Evolutionary conservation across 2,888 invertebrate genomes (phyloP).

Genomic region (Archips crataeganus): DNA sequence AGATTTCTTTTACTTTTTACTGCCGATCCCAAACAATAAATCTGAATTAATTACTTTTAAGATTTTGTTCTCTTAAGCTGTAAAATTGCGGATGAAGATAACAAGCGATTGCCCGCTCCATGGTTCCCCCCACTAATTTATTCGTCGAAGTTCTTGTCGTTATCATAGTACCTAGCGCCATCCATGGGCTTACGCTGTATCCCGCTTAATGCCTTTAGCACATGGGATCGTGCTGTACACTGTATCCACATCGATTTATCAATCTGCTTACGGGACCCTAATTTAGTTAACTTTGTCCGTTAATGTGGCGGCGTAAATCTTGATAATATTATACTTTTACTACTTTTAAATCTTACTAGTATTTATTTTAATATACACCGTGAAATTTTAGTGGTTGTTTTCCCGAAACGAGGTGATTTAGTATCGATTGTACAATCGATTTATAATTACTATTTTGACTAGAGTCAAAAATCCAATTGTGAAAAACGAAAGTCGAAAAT

Average conservation of each 20-base stretch:
- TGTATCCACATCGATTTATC: conserved; percentile 59
- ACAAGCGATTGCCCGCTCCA: conserved; percentile 64
- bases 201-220: conserved; percentile 63
- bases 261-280: conserved; percentile 49
- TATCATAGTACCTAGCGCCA: conserved; percentile 67
- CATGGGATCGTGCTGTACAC: conserved; percentile 58
- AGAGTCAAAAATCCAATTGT: too few species aligned
- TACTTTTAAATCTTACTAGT: too few species aligned
- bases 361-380: too few species aligned
- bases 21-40: conserved; percentile 47
- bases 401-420: too few species aligned
- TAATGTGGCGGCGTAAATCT: not conserved
- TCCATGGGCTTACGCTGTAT: conserved; percentile 66
- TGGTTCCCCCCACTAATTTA: conserved; percentile 69
- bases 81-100: conserved; percentile 71
- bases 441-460: too few species aligned
- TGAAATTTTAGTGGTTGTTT: too few species aligned
- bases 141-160: conserved; percentile 70
- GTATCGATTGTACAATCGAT: too few species aligned
- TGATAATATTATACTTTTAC: not conserved
- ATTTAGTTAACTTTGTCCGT: conserved; percentile 38
- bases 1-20: conserved; percentile 38
- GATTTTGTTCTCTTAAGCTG: conserved; percentile 64
- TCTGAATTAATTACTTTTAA: conserved; percentile 64
- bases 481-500: too few species aligned